phyloP scores from a whole-genome alignment of 2,113 vertebrate genomes.

The Clarias macrocephalus region DNA sequence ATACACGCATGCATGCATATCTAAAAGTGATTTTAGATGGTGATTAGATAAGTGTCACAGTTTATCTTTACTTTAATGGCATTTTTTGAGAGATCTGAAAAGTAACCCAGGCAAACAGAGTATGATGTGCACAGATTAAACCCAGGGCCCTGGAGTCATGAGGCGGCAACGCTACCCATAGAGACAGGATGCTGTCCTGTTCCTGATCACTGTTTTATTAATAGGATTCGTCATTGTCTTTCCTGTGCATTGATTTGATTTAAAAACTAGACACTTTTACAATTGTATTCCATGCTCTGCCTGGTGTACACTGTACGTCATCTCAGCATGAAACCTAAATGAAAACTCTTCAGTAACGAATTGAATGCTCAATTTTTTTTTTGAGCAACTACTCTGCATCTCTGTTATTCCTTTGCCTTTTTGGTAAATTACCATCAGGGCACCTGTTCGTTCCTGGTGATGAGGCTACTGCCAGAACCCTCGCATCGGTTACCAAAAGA shows the following conservation, averaged over 20 bases:
- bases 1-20: background rate
- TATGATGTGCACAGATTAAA: background rate
- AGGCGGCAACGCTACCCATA: background rate
- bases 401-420: background rate
- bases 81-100: background rate
- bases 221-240: background rate
- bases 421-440: background rate
- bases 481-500: conserved; percentile 6
- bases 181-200: no score
- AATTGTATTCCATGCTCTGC: no score
- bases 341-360: background rate
- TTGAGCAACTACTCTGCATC: background rate
- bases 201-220: background rate
- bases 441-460: background rate
- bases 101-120: background rate
- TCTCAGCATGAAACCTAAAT: background rate
- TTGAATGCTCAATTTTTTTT: background rate
- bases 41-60: no score
- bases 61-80: no score
- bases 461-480: background rate
- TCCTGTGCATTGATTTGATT: background rate
- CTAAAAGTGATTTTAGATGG: no score
- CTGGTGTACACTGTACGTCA: background rate
- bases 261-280: background rate
- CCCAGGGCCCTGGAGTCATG: background rate